These are phyloP conservation scores for Steinernema scapterisci DNA, from an alignment of 2,888 invertebrate genomes.

Conservation along the genomic window DNA sequence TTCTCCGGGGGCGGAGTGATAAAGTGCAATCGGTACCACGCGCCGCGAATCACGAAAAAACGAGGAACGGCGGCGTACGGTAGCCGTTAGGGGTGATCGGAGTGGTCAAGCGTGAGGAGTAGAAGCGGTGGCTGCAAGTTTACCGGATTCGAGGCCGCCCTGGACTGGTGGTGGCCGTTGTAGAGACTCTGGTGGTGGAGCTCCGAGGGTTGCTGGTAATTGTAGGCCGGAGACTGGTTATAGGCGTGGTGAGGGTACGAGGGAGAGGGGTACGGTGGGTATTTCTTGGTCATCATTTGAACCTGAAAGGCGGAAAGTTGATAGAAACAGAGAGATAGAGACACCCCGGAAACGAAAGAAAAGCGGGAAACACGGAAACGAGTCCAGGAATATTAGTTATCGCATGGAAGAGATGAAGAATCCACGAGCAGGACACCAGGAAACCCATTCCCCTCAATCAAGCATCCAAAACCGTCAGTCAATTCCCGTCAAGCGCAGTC, in stretches of 20 bases:
- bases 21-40: constrained; percentile 29
- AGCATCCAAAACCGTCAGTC: background rate
- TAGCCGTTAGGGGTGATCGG: background rate
- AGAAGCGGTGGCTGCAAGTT: background rate
- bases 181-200: constrained; percentile 1
- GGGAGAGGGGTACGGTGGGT: constrained; percentile 23
- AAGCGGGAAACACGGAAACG: background rate
- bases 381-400: background rate
- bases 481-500: background rate
- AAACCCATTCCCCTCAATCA: background rate
- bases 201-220: background rate
- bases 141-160: constrained; percentile 17
- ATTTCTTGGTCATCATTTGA: constrained; percentile 18
- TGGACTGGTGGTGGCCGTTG: constrained; percentile 4
- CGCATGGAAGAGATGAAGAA: background rate
- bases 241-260: constrained; percentile 18
- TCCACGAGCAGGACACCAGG: background rate
- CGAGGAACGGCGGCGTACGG: constrained; percentile 12
- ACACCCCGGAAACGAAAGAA: background rate
- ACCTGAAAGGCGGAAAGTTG: constrained; percentile 3
- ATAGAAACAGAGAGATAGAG: background rate
- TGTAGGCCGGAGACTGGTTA: constrained; percentile 23
- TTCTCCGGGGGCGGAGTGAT: constrained; percentile 17
- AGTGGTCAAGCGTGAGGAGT: background rate
- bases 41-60: constrained; percentile 18